These are phyloP conservation scores for Drosophila ironensis DNA, from an alignment of 1,140 invertebrate species.

Conservation along the genomic window DNA sequence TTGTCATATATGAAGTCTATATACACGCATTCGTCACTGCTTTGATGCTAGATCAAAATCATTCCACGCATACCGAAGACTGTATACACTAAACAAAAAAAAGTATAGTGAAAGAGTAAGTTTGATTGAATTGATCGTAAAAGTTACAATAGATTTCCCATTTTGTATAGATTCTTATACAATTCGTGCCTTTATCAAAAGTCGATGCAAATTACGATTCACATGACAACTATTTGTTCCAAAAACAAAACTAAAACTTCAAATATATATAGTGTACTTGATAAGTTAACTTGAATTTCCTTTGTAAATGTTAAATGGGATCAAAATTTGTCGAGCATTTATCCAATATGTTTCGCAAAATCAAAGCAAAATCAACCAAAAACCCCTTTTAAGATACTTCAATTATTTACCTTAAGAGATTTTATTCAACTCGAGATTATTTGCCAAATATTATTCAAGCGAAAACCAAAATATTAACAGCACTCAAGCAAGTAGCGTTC, in stretches of 20 bases:
- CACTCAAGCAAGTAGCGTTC: slow-evolving; percentile 37
- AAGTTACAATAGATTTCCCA: slow-evolving; percentile 42
- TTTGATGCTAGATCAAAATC: slow-evolving; percentile 39
- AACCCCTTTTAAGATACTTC: slow-evolving; percentile 5
- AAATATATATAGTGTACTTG: slow-evolving; percentile 11
- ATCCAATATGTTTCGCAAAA: slow-evolving; percentile 41
- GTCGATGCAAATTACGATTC: slow-evolving; percentile 17
- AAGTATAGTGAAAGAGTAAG: slow-evolving; percentile 5
- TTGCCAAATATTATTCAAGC: slow-evolving; percentile 3
- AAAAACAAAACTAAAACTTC: neutral
- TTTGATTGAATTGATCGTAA: slow-evolving; percentile 31
- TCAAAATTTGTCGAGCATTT: slow-evolving; percentile 61
- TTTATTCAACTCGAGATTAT: slow-evolving; percentile 20
- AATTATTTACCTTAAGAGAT: slow-evolving; percentile 30
- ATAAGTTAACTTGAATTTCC: slow-evolving; percentile 30
- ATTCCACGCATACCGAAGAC: slow-evolving; percentile 57
- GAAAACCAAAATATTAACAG: slow-evolving; percentile 15
- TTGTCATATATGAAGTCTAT: slow-evolving; percentile 22
- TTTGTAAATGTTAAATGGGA: slow-evolving; percentile 53
- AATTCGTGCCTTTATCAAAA: slow-evolving; percentile 57
- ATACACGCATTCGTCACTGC: slow-evolving; percentile 33
- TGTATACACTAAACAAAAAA: slow-evolving; percentile 27
- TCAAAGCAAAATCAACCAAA: slow-evolving; percentile 22
- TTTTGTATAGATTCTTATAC: slow-evolving; percentile 46
- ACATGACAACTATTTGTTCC: slow-evolving; percentile 26